Percentiles rank a stretch among this genome's conserved stretches.
phyloP scores from a whole-genome alignment of 1,140 invertebrate genomes.

The Ephestia elutella region DNA sequence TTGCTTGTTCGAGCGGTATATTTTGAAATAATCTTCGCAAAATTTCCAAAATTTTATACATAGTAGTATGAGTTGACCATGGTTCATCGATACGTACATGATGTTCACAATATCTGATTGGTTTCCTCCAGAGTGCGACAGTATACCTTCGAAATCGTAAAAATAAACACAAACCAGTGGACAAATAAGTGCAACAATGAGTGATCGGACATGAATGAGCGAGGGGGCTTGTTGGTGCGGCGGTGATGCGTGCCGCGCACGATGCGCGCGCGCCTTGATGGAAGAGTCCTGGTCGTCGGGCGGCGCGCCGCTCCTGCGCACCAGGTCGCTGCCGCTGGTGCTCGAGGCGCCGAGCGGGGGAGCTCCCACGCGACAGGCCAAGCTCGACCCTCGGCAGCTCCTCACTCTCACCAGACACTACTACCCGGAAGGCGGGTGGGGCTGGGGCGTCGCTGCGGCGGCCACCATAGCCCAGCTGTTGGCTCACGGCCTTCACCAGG shows the following conservation, averaged over 20 bases:
- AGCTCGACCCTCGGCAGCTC: conserved; percentile 66
- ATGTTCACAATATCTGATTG: too few species aligned
- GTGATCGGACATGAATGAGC: conserved; percentile 47
- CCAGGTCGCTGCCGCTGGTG: conserved; percentile 60
- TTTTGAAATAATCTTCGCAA: too few species aligned
- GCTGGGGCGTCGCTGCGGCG: conserved; percentile 82
- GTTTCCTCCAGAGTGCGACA: not conserved
- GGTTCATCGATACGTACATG: too few species aligned
- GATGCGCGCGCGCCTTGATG: conserved; percentile 67
- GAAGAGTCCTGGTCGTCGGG: conserved; percentile 73
- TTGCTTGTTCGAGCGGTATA: too few species aligned
- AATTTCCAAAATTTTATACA: too few species aligned
- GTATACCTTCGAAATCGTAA: not conserved
- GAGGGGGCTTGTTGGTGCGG: conserved; percentile 27
- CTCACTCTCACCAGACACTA: conserved; percentile 77
- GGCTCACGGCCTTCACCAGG: conserved; percentile 79
- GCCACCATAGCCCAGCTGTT: conserved; percentile 79
- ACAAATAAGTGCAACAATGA: conserved; percentile 28
- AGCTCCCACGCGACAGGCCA: conserved; percentile 51
- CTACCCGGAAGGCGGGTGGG: conserved; percentile 88
- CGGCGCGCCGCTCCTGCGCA: conserved; percentile 69
- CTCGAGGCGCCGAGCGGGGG: conserved; percentile 53
- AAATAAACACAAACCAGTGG: not conserved
- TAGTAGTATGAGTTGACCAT: too few species aligned
- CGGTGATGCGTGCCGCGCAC: conserved; percentile 58